These are phyloP conservation scores for Alviniconcha strummeri DNA, from an alignment of 2,888 invertebrate genomes.

Conservation along the genomic window DNA sequence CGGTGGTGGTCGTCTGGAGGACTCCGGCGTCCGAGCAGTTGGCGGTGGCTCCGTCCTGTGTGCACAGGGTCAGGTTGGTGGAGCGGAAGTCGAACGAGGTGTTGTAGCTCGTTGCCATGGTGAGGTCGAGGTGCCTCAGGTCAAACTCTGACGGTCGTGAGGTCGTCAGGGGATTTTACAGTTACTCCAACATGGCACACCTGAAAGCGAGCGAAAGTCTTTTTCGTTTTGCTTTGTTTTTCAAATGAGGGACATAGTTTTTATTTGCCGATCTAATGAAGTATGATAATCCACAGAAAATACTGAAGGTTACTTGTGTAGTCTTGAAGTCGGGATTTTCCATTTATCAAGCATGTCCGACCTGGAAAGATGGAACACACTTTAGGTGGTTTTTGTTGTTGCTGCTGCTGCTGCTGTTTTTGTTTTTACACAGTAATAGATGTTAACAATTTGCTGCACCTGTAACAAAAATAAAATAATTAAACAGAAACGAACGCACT, in stretches of 20 bases:
- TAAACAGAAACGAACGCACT: too few relatives aligned
- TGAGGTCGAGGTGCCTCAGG: not conserved
- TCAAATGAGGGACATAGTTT: not conserved
- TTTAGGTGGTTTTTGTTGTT: too few relatives aligned
- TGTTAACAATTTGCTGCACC: too few relatives aligned
- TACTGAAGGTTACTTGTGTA: not conserved
- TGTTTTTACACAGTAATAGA: too few relatives aligned
- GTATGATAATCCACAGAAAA: not conserved
- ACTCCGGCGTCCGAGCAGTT: not conserved
- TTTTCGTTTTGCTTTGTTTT: not conserved
- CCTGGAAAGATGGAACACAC: too few relatives aligned
- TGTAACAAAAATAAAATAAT: too few relatives aligned
- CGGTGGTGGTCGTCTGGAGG: not conserved
- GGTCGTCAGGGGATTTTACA: not conserved
- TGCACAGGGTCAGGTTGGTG: constrained; percentile 14
- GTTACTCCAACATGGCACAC: not conserved
- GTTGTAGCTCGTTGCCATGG: constrained; percentile 18
- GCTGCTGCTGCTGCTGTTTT: too few relatives aligned
- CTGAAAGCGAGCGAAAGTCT: not conserved
- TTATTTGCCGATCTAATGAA: too few relatives aligned
- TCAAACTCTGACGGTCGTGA: not conserved
- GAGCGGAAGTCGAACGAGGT: not conserved
- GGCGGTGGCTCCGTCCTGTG: not conserved
- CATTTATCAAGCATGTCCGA: too few relatives aligned
- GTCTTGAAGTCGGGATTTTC: not conserved